phyloP scores from a whole-genome alignment of 2,797 vertebrate species.

The Gadopsis bispinosus region DNA sequence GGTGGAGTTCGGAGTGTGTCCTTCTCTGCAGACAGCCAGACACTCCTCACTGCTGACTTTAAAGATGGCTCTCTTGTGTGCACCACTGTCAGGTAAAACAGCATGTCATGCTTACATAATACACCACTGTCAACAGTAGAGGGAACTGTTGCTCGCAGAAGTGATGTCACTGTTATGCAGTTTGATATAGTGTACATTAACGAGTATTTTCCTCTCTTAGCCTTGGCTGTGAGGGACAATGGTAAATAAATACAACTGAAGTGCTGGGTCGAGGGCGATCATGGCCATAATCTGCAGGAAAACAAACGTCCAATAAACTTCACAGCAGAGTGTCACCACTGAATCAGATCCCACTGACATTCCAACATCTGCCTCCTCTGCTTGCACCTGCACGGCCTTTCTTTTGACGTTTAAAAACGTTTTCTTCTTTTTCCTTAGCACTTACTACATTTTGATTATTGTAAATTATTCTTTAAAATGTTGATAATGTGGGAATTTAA shows the following conservation, averaged over 20 bases:
- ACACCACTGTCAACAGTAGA: constrained; percentile 64
- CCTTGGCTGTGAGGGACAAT: not conserved
- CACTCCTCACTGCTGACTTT: constrained; percentile 62
- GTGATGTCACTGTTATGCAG: constrained; percentile 3
- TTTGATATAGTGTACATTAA: constrained; percentile 11
- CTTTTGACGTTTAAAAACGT: constrained; percentile 6
- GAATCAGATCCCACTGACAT: constrained; percentile 46
- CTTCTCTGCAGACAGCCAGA: constrained; percentile 71
- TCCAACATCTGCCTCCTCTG: constrained; percentile 40
- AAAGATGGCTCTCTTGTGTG: constrained; percentile 70
- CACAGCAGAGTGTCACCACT: constrained; percentile 9
- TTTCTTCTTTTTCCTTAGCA: not conserved
- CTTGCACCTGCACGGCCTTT: constrained; percentile 1
- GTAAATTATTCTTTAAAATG: not conserved
- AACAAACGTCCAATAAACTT: constrained; percentile 46
- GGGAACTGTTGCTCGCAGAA: constrained; percentile 60
- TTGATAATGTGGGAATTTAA: constrained; percentile 4
- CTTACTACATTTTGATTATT: not conserved
- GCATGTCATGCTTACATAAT: constrained; percentile 11
- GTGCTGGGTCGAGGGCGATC: constrained; percentile 18
- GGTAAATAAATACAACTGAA: constrained; percentile 44
- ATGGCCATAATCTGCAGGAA: constrained; percentile 23
- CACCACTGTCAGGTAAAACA: constrained; percentile 63
- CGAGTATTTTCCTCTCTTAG: constrained; percentile 24
- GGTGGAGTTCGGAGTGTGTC: constrained; percentile 58